Percentiles rank a stretch among this genome's conserved stretches.
These are phyloP conservation scores for Brachymystax lenok DNA, from an alignment of 2,797 vertebrate species.

Conservation along the genomic window DNA sequence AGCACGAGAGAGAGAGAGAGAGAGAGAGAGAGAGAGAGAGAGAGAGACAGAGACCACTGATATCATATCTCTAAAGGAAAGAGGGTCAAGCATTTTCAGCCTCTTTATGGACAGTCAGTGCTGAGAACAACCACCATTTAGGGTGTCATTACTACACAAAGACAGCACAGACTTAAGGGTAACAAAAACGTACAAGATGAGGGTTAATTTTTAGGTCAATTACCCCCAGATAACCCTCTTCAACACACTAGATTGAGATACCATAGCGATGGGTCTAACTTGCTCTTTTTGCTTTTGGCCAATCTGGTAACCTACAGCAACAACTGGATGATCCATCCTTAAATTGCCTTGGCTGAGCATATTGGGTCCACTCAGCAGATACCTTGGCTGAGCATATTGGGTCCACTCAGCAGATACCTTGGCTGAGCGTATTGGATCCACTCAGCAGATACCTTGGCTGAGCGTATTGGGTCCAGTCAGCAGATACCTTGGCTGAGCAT, in stretches of 20 bases:
- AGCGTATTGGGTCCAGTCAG: neutral
- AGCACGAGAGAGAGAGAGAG: neutral
- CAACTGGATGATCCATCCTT: conserved; percentile 23
- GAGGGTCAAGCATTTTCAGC: conserved; percentile 13
- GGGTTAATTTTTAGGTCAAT: conserved; percentile 24
- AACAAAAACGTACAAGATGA: conserved; percentile 10
- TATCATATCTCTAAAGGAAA: conserved; percentile 17
- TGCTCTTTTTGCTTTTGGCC: conserved; percentile 7
- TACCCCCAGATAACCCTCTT: conserved; percentile 27
- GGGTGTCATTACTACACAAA: conserved; percentile 4
- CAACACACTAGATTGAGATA: conserved; percentile 19
- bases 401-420: neutral
- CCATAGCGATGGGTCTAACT: neutral
- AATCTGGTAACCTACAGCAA: neutral
- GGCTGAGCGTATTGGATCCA: no score
- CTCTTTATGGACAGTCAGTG: conserved; percentile 20
- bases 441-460: neutral
- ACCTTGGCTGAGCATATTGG: no score
- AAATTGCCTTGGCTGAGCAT: neutral
- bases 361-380: neutral
- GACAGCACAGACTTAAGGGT: conserved; percentile 15
- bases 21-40: conserved; percentile 7
- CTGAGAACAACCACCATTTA: neutral
- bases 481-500: neutral
- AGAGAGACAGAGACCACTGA: neutral